These are phyloP conservation scores for Cantharis flavilabris DNA, from an alignment of 2,888 invertebrate species.

Conservation along the genomic window DNA sequence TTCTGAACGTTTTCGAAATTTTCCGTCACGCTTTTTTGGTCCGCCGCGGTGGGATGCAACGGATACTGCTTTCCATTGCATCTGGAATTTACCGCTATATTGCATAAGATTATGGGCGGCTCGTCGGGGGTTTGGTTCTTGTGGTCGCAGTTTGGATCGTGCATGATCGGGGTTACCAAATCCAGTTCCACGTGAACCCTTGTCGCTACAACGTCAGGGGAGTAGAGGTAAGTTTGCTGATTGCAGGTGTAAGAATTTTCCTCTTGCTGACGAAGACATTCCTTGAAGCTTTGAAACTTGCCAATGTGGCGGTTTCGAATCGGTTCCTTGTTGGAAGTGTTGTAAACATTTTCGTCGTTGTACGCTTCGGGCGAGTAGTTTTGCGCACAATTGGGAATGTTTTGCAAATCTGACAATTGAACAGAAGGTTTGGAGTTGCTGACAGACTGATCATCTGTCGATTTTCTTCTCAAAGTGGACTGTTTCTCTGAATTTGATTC, in stretches of 20 bases:
- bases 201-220: conserved; percentile 56
- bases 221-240: conserved; percentile 37
- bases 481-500: conserved; percentile 69
- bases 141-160: conserved; percentile 23
- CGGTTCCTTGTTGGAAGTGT: not conserved
- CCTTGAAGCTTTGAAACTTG: conserved; percentile 3
- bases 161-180: conserved; percentile 49
- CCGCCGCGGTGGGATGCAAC: conserved; percentile 27
- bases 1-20: not conserved
- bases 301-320: not conserved
- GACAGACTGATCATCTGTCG: not conserved
- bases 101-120: conserved; percentile 46
- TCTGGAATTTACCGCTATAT: conserved; percentile 43
- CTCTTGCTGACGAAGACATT: conserved; percentile 24
- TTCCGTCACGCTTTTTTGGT: conserved; percentile 17
- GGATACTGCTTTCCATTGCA: conserved; percentile 25
- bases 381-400: conserved; percentile 23
- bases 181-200: conserved; percentile 64
- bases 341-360: not conserved
- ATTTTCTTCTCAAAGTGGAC: conserved; percentile 55
- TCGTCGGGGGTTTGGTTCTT: conserved; percentile 26
- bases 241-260: conserved; percentile 34
- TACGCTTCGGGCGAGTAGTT: conserved; percentile 7
- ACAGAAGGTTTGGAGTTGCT: conserved; percentile 40
- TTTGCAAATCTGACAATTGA: conserved; percentile 32